Evolutionary conservation across 2,888 invertebrate genomes (phyloP), one percentile per base, ranked within the genome.

Genomic region (Laothoe populi): DNA sequence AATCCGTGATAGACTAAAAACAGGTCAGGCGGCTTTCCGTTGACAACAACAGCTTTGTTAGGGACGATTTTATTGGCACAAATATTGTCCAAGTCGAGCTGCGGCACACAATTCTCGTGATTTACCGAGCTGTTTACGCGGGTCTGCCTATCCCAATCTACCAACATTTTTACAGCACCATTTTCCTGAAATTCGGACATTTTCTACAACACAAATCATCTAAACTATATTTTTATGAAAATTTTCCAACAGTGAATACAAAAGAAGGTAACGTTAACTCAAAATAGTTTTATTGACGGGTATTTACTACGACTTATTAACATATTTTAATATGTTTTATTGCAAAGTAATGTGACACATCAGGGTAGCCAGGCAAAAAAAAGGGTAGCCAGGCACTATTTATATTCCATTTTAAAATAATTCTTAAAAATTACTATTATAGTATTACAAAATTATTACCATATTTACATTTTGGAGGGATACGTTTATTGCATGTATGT

Each of bases 31-130:
- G 84, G 87, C 85, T 86, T 85, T 84, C 75, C 81, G 83, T 82
- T 89, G 89, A 90, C 89, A 90, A 89, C 89, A 90, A 90, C 88
- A 90, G 87, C 88, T 88, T 90, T 90, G 89, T 89, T 84, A 86
- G 84, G 82, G 85, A 84, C 79, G 82, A 87, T 90, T 90, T 88
- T 91, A 91, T 91, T 91, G 90, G 87, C 89, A 88, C 88, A 91
- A 90, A 91, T 90, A 90, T 89, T 88, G 89, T 87, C 85, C 84
- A 87, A 88, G 87, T 86, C 82, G 85, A 85, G 85, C 82, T 83
- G 85, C 77, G 85, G 84, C 83, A 83, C 82, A 79, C 83, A 84
- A 83, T 87, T 81, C 79, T 82, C 77, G 84, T 90, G 90, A 92
- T 91, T 91, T 92, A 91, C 88, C 78, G 90, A 83, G 82, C 85